These are phyloP conservation scores for Mythimna albipuncta DNA, from an alignment of 2,888 invertebrate genomes.

Conservation along the genomic window DNA sequence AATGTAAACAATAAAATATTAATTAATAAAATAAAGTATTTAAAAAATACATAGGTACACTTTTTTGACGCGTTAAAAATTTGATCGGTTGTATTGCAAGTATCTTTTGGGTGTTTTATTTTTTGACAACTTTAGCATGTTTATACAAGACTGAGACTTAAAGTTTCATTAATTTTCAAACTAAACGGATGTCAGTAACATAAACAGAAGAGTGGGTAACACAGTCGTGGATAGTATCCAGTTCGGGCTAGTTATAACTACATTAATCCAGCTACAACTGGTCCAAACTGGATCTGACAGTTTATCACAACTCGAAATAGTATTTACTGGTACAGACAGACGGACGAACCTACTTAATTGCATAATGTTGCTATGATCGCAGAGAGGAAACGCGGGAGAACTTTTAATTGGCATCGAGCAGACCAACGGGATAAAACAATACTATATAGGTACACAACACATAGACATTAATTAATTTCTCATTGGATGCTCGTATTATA, in stretches of 20 bases:
- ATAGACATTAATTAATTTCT: not conserved
- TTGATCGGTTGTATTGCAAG: no score
- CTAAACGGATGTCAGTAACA: constrained; percentile 7
- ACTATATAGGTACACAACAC: constrained; percentile 5
- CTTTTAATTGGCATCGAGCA: constrained; percentile 63
- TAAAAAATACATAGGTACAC: no score
- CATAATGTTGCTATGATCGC: constrained; percentile 46
- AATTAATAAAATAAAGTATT: no score
- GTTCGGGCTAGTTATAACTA: constrained; percentile 28
- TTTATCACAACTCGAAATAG: constrained; percentile 48
- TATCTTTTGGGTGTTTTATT: no score
- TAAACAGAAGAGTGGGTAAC: not conserved
- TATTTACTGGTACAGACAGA: constrained; percentile 39
- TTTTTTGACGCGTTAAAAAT: no score
- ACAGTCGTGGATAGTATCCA: constrained; percentile 8
- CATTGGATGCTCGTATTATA: not conserved
- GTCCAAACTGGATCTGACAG: constrained; percentile 47
- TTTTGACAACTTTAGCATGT: not conserved
- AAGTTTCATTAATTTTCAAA: not conserved
- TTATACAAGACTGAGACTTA: not conserved
- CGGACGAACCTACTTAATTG: constrained; percentile 42
- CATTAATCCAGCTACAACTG: constrained; percentile 45
- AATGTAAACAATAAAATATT: no score
- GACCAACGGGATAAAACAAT: constrained; percentile 22
- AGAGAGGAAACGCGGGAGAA: constrained; percentile 44